A percentile compares a stretch with the other conserved stretches of the same genome.
These are phyloP conservation scores for Caenorhabditis sulstoni DNA, from an alignment of 2,888 invertebrate genomes.

Conservation along the genomic window DNA sequence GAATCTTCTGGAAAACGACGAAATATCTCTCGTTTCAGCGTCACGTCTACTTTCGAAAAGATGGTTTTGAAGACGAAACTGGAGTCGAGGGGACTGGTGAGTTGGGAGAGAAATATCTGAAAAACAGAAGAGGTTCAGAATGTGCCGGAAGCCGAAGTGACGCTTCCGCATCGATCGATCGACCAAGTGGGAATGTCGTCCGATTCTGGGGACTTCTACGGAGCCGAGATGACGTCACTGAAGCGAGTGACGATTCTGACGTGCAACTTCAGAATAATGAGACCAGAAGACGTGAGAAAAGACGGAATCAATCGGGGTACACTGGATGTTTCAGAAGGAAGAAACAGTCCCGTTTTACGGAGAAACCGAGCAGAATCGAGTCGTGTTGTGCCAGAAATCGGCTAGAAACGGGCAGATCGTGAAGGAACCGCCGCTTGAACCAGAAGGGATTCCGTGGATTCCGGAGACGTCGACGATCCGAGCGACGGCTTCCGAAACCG, in stretches of 20 bases:
- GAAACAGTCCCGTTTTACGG: background rate
- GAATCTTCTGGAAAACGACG: background rate
- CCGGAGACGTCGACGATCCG: background rate
- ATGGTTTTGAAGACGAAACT: background rate
- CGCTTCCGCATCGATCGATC: too few relatives aligned
- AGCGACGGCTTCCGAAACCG: too few relatives aligned
- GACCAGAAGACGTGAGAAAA: background rate
- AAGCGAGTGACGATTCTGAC: constrained; percentile 12
- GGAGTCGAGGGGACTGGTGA: background rate
- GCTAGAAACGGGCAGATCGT: background rate
- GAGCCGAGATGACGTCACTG: constrained; percentile 16
- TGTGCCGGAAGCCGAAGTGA: too few relatives aligned
- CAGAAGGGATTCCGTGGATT: background rate
- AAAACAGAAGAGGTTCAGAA: too few relatives aligned
- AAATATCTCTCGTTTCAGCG: background rate
- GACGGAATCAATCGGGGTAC: background rate
- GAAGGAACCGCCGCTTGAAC: constrained; percentile 5
- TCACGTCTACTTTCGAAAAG: background rate
- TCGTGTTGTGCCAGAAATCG: constrained; percentile 16
- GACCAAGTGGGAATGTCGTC: too few relatives aligned
- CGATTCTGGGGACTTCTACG: constrained; percentile 11
- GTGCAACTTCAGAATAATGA: constrained; percentile 18
- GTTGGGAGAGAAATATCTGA: too few relatives aligned
- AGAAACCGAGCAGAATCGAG: background rate
- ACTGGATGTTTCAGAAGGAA: background rate